These are phyloP conservation scores for Pygocentrus nattereri DNA, from an alignment of 2,797 vertebrate species.

Conservation along the genomic window DNA sequence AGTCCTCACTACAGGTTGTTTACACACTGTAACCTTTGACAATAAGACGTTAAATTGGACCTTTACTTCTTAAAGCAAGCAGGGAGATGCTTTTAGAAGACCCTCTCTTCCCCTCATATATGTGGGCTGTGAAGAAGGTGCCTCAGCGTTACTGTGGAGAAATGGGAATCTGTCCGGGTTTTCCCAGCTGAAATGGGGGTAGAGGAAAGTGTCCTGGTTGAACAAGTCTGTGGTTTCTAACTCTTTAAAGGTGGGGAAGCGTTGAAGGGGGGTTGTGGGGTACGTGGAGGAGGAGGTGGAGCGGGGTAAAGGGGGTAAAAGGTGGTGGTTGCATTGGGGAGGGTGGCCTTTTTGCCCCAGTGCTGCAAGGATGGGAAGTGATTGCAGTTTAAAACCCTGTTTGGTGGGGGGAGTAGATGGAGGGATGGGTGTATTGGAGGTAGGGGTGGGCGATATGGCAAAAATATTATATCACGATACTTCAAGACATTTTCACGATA, in stretches of 20 bases:
- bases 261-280: constrained; percentile 20
- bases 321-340: constrained; percentile 38
- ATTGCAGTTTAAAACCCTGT: constrained; percentile 72
- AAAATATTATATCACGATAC: no score
- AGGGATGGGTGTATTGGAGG: constrained; percentile 57
- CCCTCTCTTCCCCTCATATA: background rate
- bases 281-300: background rate
- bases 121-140: background rate
- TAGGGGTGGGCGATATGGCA: no score
- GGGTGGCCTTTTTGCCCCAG: constrained; percentile 36
- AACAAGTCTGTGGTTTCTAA: background rate
- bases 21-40: background rate
- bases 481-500: no score
- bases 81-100: background rate
- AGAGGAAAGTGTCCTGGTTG: background rate
- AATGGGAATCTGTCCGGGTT: background rate
- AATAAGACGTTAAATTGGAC: no score
- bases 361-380: constrained; percentile 75
- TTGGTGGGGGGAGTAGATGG: constrained; percentile 59
- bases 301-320: background rate
- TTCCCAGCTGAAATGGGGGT: background rate
- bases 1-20: background rate
- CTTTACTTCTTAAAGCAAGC: background rate
- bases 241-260: constrained; percentile 45
- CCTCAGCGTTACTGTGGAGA: background rate